A percentile compares a stretch with the other conserved stretches of the same genome.
Evolutionary conservation across 2,113 vertebrate species (phyloP).

Genomic region (Pelecanus crispus): DNA sequence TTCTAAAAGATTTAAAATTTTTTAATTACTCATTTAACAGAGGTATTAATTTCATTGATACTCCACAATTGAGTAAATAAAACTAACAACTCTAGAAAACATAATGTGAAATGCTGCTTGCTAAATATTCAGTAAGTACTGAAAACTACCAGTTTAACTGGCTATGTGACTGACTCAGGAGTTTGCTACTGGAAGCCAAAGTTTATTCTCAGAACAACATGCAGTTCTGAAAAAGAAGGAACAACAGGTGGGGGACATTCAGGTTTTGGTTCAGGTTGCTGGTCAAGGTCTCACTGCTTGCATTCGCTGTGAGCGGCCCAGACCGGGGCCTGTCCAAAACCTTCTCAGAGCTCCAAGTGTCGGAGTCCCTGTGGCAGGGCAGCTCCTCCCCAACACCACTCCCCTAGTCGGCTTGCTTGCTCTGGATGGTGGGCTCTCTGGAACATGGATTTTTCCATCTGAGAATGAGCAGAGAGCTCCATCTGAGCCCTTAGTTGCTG

Average conservation of each 20-base stretch:
- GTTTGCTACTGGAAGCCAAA: background rate
- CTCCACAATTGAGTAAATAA: background rate
- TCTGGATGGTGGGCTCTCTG: background rate
- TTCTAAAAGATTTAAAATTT: background rate
- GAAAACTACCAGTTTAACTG: background rate
- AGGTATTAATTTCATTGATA: background rate
- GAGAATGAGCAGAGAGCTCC: background rate
- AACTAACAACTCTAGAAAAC: background rate
- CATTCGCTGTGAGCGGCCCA: background rate
- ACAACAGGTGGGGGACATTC: accelerated
- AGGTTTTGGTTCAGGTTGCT: background rate
- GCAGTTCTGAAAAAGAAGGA: background rate
- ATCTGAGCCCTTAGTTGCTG: background rate
- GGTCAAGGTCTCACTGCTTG: background rate
- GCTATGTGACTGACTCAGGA: background rate
- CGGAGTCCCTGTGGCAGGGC: background rate
- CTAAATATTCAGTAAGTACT: background rate
- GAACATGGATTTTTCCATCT: background rate
- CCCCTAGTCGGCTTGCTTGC: background rate
- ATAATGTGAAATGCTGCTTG: background rate
- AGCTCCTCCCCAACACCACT: background rate
- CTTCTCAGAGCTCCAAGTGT: background rate
- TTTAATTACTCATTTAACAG: background rate
- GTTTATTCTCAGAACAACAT: background rate
- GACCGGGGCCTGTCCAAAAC: background rate